Conservation (phyloP, 1,140 invertebrate species). For the Antheraea pernyi region DNA sequence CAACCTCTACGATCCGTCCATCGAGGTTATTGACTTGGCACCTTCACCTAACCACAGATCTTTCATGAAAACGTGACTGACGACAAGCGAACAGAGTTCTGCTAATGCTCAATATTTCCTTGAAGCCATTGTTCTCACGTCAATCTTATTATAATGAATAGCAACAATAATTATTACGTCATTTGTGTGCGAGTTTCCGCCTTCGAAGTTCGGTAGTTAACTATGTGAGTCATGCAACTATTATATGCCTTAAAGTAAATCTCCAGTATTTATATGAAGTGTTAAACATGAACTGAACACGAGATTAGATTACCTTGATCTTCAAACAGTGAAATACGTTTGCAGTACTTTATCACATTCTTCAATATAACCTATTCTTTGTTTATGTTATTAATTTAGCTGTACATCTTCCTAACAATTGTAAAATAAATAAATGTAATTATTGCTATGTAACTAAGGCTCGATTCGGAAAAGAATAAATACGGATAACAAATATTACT, state of each 20-base stretch:
- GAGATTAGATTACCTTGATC: conserved; percentile 32
- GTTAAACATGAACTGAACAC: conserved; percentile 3
- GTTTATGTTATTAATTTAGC: too few species aligned
- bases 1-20: conserved; percentile 75
- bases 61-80: conserved; percentile 55
- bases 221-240: conserved; percentile 68
- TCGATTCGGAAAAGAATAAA: too few species aligned
- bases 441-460: too few species aligned
- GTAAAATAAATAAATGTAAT: too few species aligned
- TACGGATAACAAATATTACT: conserved; percentile 5
- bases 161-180: conserved; percentile 76
- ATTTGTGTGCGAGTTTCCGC: conserved; percentile 70
- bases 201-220: conserved; percentile 69
- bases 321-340: too few species aligned
- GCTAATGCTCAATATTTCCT: conserved; percentile 62
- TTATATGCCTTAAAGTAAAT: conserved; percentile 46
- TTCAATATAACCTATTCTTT: too few species aligned
- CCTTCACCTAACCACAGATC: conserved; percentile 47
- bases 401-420: too few species aligned
- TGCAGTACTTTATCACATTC: too few species aligned
- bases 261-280: conserved; percentile 19
- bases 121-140: conserved; percentile 70
- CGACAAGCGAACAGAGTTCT: conserved; percentile 35
- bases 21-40: conserved; percentile 70
- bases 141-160: conserved; percentile 68